phyloP scores from a whole-genome alignment of 2,888 invertebrate genomes.

The Dioctria linearis region DNA sequence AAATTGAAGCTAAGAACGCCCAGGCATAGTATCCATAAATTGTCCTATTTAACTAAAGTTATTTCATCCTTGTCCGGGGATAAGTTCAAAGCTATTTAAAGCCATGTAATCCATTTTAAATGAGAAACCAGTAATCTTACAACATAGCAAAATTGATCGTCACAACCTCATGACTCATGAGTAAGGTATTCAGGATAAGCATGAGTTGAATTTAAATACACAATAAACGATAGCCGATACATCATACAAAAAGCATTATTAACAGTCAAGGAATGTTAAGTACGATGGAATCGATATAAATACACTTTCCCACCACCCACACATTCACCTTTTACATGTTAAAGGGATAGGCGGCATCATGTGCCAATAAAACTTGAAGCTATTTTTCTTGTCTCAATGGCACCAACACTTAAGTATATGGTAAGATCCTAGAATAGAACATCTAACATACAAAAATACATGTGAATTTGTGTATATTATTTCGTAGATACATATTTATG shows the following conservation, averaged over 20 bases:
- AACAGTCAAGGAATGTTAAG: slow-evolving; percentile 43
- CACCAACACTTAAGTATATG: not conserved
- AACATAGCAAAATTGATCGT: not conserved
- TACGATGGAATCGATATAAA: slow-evolving; percentile 32
- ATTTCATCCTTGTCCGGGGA: slow-evolving; percentile 9
- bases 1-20: too few relatives aligned
- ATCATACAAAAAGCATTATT: slow-evolving; percentile 44
- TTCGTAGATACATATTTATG: not conserved
- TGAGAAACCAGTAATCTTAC: slow-evolving; percentile 11
- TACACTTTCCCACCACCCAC: not conserved
- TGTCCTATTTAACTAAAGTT: too few relatives aligned
- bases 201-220: slow-evolving; percentile 53
- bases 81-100: slow-evolving; percentile 26
- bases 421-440: too few relatives aligned
- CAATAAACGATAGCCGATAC: slow-evolving; percentile 54
- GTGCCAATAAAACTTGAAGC: slow-evolving; percentile 54
- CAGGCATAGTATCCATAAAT: too few relatives aligned
- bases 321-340: slow-evolving; percentile 18
- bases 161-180: slow-evolving; percentile 8
- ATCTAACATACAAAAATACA: too few relatives aligned
- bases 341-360: slow-evolving; percentile 39
- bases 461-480: not conserved
- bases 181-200: slow-evolving; percentile 47
- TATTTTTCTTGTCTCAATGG: slow-evolving; percentile 49
- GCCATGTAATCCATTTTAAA: slow-evolving; percentile 37